A percentile compares a stretch with the other conserved stretches of the same genome.
These are phyloP conservation scores for Pseudomyrmex pallidus DNA, from an alignment of 1,140 invertebrate genomes.

Conservation along the genomic window DNA sequence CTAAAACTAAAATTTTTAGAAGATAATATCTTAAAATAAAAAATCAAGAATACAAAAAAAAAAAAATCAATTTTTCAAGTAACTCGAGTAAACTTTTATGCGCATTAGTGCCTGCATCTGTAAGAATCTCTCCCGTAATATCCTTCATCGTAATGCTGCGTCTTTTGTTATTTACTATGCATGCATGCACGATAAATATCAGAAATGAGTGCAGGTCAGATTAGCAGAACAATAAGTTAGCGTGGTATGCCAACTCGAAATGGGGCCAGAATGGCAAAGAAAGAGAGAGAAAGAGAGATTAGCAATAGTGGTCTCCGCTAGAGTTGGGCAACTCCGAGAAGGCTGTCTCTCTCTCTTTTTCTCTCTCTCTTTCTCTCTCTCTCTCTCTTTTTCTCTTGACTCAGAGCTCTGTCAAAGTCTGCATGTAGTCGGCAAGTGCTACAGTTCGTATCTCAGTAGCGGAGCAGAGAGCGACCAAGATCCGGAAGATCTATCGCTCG, in stretches of 20 bases:
- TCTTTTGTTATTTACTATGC: background rate
- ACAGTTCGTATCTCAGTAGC: constrained; percentile 65
- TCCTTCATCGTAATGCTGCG: background rate
- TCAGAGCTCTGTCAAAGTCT: constrained; percentile 82
- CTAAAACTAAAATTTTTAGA: too few relatives aligned
- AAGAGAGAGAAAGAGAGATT: constrained; percentile 26
- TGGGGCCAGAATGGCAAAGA: constrained; percentile 82
- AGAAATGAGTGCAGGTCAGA: constrained; percentile 80
- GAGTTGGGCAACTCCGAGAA: constrained; percentile 76
- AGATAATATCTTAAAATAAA: too few relatives aligned
- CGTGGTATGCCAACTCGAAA: constrained; percentile 83
- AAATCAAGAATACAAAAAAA: too few relatives aligned
- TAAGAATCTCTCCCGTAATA: background rate
- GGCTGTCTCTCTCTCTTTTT: constrained; percentile 50
- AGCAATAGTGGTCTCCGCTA: constrained; percentile 25
- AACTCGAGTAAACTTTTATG: too few relatives aligned
- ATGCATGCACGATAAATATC: constrained; percentile 72
- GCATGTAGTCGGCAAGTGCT: constrained; percentile 55
- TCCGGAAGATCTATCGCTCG: constrained; percentile 44
- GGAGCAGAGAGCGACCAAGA: constrained; percentile 59
- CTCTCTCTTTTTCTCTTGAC: constrained; percentile 54
- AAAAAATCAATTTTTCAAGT: too few relatives aligned
- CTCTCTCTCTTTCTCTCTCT: constrained; percentile 29
- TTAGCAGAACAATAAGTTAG: constrained; percentile 78
- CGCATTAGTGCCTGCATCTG: background rate